Percentiles rank a stretch among this genome's conserved stretches.
Conservation (phyloP, 2,113 vertebrate species). For the Shinisaurus crocodilurus region DNA sequence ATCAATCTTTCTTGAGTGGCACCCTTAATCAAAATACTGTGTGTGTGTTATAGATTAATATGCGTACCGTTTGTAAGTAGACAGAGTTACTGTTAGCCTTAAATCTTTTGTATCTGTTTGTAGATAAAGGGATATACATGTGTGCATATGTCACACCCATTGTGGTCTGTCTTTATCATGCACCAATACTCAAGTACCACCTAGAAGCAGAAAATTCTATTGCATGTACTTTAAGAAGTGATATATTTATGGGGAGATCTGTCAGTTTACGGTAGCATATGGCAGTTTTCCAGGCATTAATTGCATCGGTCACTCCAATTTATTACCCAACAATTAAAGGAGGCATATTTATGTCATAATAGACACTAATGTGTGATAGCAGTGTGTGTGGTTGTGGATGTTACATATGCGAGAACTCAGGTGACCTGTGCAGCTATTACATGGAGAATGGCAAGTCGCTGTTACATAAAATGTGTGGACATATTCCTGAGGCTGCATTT, state of each 20-base stretch:
- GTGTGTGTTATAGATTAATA: slow-evolving; percentile 14
- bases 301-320: not conserved
- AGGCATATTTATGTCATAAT: not conserved
- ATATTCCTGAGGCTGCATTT: not conserved
- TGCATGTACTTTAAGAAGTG: not conserved
- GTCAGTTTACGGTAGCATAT: not conserved
- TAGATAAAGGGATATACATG: not conserved
- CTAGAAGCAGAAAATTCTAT: not conserved
- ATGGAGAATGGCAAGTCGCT: not conserved
- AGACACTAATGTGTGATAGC: not conserved
- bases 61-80: rapidly evolving
- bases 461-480: not conserved
- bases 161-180: not conserved
- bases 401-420: not conserved
- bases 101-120: not conserved
- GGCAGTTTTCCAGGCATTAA: not conserved
- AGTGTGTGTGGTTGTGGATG: not conserved
- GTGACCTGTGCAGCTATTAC: not conserved
- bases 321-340: not conserved
- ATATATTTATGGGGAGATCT: not conserved
- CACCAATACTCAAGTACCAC: not conserved
- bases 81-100: not conserved
- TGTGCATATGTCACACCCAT: not conserved
- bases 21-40: slow-evolving; percentile 14
- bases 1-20: slow-evolving; percentile 34